Percentiles rank a stretch among this genome's conserved stretches.
These are phyloP conservation scores for Cyrtonyx montezumae DNA, from an alignment of 2,113 vertebrate species.

Conservation along the genomic window DNA sequence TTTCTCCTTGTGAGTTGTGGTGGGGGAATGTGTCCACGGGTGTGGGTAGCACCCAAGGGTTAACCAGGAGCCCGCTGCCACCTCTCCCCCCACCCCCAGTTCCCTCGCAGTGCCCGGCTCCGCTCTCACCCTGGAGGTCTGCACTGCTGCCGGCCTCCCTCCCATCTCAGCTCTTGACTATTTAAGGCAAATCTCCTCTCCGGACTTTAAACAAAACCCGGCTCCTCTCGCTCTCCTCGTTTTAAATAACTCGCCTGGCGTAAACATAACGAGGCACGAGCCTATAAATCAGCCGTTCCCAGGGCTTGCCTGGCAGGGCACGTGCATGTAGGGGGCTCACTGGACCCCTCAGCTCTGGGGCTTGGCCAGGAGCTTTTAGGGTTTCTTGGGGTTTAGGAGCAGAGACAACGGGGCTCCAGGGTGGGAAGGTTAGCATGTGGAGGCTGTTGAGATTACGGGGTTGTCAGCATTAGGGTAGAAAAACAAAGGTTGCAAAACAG, in stretches of 20 bases:
- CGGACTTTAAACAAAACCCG: conserved; percentile 72
- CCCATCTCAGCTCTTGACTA: conserved; percentile 70
- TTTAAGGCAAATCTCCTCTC: conserved; percentile 79
- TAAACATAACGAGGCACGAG: conserved; percentile 67
- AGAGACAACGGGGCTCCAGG: not conserved
- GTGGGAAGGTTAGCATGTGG: not conserved
- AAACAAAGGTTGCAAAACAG: conserved; percentile 17
- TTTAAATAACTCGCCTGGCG: conserved; percentile 73
- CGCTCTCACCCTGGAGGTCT: conserved; percentile 1
- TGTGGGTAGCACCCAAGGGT: accelerated
- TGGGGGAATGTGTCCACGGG: accelerated
- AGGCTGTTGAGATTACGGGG: not conserved
- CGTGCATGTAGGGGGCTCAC: not conserved
- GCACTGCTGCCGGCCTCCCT: conserved; percentile 22
- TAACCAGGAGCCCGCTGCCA: not conserved
- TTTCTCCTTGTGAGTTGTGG: not conserved
- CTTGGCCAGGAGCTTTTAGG: accelerated
- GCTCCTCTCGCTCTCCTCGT: conserved; percentile 56
- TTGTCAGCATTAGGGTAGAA: not conserved
- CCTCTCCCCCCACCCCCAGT: not conserved
- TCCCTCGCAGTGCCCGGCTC: not conserved
- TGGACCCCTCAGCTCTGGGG: not conserved
- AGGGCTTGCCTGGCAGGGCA: conserved; percentile 2
- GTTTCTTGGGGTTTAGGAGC: not conserved
- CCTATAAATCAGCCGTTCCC: conserved; percentile 74